Conservation (phyloP, 2,797 vertebrate species). For the Poecilia picta region DNA sequence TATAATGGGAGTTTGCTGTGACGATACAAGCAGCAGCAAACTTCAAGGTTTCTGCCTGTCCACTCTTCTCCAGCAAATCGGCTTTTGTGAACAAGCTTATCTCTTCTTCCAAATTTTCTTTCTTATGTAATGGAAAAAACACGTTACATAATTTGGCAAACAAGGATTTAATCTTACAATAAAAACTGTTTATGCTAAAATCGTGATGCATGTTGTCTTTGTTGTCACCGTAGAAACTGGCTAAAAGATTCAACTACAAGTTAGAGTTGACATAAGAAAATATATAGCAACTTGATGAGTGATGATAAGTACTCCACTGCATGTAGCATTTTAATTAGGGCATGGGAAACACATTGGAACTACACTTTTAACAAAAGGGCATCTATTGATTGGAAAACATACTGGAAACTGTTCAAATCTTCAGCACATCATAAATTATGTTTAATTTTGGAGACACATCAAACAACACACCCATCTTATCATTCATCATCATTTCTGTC, state of each 20-base stretch:
- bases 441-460: background rate
- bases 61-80: background rate
- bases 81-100: background rate
- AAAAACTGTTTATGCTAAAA: background rate
- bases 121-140: background rate
- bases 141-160: background rate
- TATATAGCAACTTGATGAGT: background rate
- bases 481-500: background rate
- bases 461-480: slow-evolving; percentile 17
- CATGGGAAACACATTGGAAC: background rate
- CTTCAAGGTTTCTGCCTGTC: background rate
- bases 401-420: slow-evolving; percentile 5
- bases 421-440: slow-evolving; percentile 4
- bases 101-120: background rate
- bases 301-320: background rate
- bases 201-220: background rate
- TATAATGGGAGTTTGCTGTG: background rate
- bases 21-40: background rate
- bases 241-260: background rate
- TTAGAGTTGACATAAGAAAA: slow-evolving; percentile 1
- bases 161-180: background rate
- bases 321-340: slow-evolving; percentile 4
- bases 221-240: background rate
- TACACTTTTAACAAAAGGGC: background rate
- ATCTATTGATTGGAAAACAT: background rate